A percentile compares a stretch with the other conserved stretches of the same genome.
These are phyloP conservation scores for Epinotia brunnichana DNA, from an alignment of 2,888 invertebrate genomes.

Conservation along the genomic window DNA sequence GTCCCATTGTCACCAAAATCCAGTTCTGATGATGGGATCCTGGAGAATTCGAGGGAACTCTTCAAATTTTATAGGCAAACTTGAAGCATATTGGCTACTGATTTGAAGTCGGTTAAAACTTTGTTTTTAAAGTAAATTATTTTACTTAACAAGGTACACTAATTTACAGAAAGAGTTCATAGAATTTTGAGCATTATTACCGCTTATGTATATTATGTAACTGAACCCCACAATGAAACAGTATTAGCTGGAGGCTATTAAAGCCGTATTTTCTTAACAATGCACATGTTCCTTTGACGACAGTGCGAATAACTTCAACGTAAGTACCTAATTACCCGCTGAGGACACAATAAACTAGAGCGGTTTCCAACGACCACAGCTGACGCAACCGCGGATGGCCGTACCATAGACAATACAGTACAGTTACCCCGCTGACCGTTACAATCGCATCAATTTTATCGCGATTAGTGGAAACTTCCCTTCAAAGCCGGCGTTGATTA, in stretches of 20 bases:
- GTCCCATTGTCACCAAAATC: too few species aligned
- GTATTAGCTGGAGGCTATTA: background rate
- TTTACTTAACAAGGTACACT: background rate
- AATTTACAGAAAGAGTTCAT: background rate
- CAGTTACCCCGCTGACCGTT: constrained; percentile 40
- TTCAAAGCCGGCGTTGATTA: constrained; percentile 38
- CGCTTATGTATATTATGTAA: background rate
- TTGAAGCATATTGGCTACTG: too few species aligned
- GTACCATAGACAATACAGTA: constrained; percentile 42
- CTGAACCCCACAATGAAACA: background rate
- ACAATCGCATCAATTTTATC: constrained; percentile 37
- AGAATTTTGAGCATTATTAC: background rate
- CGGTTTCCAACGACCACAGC: constrained; percentile 24
- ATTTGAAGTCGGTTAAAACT: too few species aligned
- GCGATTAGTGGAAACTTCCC: constrained; percentile 40
- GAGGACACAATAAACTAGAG: constrained; percentile 28
- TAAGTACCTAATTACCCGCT: constrained; percentile 17
- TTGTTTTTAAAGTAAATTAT: too few species aligned
- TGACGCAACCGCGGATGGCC: constrained; percentile 37
- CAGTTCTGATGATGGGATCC: too few species aligned
- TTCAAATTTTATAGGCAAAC: too few species aligned
- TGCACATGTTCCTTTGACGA: constrained; percentile 1
- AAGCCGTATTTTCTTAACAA: background rate
- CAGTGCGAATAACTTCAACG: constrained; percentile 8
- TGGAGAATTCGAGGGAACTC: too few species aligned